Evolutionary conservation across 2,113 vertebrate genomes (phyloP), one percentile per base, ranked within the genome.

Genomic region (Pelusios castaneus): DNA sequence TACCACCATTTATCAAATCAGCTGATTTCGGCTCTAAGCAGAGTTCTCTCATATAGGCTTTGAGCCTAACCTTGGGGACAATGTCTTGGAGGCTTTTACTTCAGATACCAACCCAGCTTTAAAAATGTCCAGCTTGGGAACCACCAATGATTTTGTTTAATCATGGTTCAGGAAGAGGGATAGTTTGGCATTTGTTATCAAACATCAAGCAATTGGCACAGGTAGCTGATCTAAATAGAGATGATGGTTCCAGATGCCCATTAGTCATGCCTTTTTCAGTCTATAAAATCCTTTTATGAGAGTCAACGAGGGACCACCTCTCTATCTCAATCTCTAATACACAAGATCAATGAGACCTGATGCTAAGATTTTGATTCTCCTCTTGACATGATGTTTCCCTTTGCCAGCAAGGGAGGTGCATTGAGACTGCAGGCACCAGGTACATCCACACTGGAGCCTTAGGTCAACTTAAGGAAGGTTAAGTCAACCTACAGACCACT

Each of bases 1-100:
- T 77, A 96, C 89, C 91, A 95, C 91, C 93, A 85, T 52, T 90
- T 89, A 10, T 75, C 93, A 87, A 85, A 91, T 92, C 38, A 51
- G 60, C 73, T 63, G 58, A 94, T 31, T 85, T 41, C 91, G 10
- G 73, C 89, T 94, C 81, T 49, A 85, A 95, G 67, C 12, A 27
- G 34, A 34, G 49, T 34, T 25, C 10, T 89, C 21, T 77, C 52
- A 8, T 94, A 21, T 88, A 34, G 22, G 82, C 27, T 93, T 93
- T 91, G 60, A 78, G 24, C 58, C 80, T 85, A 63, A 90, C 58
- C 79, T 80, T n/a, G 86, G 24, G 24, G 95, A 96, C 73, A 84
- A 77, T 78, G 67, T 96, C 94, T 90, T 82, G 21, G 41, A 94
- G 31, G 29, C 29, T 41, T 80, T 43, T 31, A 52, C 80, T 85